phyloP scores from a whole-genome alignment of 2,888 invertebrate genomes.

The Ornithoptera alexandrae region DNA sequence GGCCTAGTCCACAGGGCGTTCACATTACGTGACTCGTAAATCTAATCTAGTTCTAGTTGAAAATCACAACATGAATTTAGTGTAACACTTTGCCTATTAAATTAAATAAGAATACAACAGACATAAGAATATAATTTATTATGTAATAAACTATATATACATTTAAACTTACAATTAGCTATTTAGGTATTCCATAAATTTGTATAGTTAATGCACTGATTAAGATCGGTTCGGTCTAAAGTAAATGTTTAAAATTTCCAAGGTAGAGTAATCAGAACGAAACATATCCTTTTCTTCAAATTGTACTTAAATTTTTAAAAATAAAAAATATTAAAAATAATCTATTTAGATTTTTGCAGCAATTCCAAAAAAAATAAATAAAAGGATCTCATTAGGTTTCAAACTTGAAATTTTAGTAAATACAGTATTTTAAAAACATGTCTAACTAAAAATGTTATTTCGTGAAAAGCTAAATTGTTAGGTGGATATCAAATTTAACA shows the following conservation, averaged over 20 bases:
- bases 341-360: background rate
- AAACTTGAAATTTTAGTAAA: too few relatives aligned
- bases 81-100: background rate
- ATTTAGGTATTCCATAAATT: conserved; percentile 14
- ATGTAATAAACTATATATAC: background rate
- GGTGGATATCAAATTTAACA: background rate
- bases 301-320: background rate
- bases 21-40: conserved; percentile 39
- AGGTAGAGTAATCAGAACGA: conserved; percentile 25
- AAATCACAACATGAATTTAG: conserved; percentile 29
- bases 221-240: conserved; percentile 2
- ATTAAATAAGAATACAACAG: background rate
- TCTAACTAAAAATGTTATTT: too few relatives aligned
- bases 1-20: conserved; percentile 45
- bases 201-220: conserved; percentile 10
- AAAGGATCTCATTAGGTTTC: too few relatives aligned
- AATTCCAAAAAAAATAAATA: too few relatives aligned
- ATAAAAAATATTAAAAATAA: too few relatives aligned
- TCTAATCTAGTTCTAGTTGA: conserved; percentile 37
- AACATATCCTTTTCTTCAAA: conserved; percentile 9
- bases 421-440: too few relatives aligned
- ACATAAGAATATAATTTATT: background rate
- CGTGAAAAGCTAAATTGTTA: background rate
- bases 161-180: conserved; percentile 1
- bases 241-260: conserved; percentile 19